phyloP scores from a whole-genome alignment of 2,888 invertebrate species.

The Tiliacea citrago region DNA sequence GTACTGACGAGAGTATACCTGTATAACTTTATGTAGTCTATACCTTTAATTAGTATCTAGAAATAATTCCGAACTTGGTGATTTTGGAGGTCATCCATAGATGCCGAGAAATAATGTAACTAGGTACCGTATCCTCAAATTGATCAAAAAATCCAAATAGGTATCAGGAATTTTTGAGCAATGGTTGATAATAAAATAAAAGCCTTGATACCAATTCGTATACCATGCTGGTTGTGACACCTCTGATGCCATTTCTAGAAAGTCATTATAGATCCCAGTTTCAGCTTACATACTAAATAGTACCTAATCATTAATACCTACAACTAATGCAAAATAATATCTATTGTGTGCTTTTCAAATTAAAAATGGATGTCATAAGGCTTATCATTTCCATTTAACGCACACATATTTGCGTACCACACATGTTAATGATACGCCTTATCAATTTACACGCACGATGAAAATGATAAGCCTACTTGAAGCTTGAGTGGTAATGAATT shows the following conservation, averaged over 20 bases:
- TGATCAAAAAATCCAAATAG: background rate
- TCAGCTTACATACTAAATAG: background rate
- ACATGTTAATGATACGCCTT: constrained; percentile 27
- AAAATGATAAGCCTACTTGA: constrained; percentile 36
- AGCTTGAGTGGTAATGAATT: constrained; percentile 14
- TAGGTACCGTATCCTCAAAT: background rate
- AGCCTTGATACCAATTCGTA: background rate
- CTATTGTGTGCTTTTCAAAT: background rate
- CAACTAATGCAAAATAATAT: background rate
- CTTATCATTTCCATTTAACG: constrained; percentile 27
- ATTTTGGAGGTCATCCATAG: background rate
- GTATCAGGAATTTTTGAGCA: background rate
- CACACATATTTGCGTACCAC: constrained; percentile 29
- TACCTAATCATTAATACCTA: background rate
- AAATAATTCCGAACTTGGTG: background rate
- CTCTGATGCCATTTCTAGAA: background rate
- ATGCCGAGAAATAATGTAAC: background rate
- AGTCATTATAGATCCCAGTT: background rate
- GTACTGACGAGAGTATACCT: background rate
- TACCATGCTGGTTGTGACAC: background rate
- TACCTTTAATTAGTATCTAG: background rate
- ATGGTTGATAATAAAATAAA: background rate
- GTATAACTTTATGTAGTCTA: background rate
- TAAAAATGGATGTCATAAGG: background rate
- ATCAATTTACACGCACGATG: constrained; percentile 32